Percentiles rank a stretch among this genome's conserved stretches.
Evolutionary conservation across 2,888 invertebrate species (phyloP).

Genomic region (Thera obeliscata): DNA sequence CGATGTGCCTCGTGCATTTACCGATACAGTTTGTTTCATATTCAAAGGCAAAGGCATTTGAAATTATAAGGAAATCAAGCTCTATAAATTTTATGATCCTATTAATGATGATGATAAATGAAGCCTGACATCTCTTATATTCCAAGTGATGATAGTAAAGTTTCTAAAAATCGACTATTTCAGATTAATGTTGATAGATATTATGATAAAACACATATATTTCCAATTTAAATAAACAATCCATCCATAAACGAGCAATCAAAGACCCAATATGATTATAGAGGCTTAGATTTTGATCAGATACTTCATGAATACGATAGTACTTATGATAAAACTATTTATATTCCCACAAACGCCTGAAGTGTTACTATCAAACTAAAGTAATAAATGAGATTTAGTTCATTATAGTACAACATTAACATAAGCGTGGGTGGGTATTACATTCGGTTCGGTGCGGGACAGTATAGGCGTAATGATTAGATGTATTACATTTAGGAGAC

Average conservation of each 20-base stretch:
- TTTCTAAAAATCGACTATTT: conserved; percentile 31
- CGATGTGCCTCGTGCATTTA: conserved; percentile 38
- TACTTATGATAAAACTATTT: conserved; percentile 46
- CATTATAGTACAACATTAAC: conserved; percentile 62
- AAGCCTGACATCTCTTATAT: conserved; percentile 21
- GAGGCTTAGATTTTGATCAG: conserved; percentile 31
- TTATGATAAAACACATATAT: conserved; percentile 54
- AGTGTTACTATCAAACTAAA: conserved; percentile 56
- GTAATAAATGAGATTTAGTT: conserved; percentile 69
- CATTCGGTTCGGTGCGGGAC: conserved; percentile 47
- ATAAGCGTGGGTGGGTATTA: conserved; percentile 64
- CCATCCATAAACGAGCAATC: conserved; percentile 50
- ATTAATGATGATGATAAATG: conserved; percentile 20
- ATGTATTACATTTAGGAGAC: conserved; percentile 38
- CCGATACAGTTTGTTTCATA: conserved; percentile 44
- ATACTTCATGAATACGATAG: conserved; percentile 42
- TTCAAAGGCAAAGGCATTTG: conserved; percentile 27
- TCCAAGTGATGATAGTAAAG: conserved; percentile 34
- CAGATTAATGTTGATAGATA: conserved; percentile 48
- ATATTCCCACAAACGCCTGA: conserved; percentile 67
- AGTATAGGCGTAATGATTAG: conserved; percentile 44
- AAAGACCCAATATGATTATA: conserved; percentile 38
- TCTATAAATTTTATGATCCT: background rate
- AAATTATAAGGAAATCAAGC: conserved; percentile 1
- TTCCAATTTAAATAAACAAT: conserved; percentile 50